These are phyloP conservation scores for Pionites leucogaster DNA, from an alignment of 2,113 vertebrate genomes.

Conservation along the genomic window DNA sequence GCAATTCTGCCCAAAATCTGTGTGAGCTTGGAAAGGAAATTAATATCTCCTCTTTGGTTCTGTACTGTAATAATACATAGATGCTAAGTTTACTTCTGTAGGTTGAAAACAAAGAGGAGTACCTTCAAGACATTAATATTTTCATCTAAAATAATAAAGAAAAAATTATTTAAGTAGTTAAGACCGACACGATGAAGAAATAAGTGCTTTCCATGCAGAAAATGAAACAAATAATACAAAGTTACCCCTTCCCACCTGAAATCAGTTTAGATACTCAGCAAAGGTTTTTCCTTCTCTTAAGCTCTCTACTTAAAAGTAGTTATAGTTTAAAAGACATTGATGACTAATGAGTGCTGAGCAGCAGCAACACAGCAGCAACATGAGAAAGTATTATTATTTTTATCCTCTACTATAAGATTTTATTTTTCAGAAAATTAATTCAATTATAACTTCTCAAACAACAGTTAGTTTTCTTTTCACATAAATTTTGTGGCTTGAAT, in stretches of 20 bases:
- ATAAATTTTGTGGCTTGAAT: neutral
- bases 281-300: neutral
- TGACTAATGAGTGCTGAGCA: neutral
- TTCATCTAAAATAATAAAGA: neutral
- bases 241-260: neutral
- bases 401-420: neutral
- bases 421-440: neutral
- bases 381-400: neutral
- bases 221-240: neutral
- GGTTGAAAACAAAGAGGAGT: neutral
- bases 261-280: neutral
- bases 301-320: neutral
- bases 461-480: neutral
- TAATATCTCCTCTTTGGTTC: neutral
- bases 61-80: neutral
- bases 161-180: neutral
- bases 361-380: neutral
- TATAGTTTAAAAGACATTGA: neutral
- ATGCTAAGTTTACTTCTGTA: neutral
- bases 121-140: neutral
- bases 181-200: neutral
- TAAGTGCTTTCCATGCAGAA: neutral
- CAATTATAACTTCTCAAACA: neutral
- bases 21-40: neutral
- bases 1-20: neutral